phyloP scores from a whole-genome alignment of 2,113 vertebrate species.

The Dasyprocta punctata region DNA sequence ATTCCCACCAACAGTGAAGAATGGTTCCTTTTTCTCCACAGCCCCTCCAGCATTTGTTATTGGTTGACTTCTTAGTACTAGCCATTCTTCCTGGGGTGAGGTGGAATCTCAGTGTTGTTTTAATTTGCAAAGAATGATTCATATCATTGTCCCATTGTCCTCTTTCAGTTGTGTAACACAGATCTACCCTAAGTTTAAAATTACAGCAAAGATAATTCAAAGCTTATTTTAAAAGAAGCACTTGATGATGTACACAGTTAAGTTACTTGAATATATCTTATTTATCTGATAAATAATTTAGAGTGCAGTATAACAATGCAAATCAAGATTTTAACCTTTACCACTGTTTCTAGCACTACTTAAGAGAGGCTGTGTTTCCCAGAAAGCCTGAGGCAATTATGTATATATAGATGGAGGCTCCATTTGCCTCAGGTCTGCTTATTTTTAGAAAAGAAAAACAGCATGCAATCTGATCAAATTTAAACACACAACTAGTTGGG shows the following conservation, averaged over 20 bases:
- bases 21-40: too few relatives aligned
- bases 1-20: too few relatives aligned
- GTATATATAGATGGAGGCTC: neutral
- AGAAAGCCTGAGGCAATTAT: neutral
- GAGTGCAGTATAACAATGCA: neutral
- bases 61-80: too few relatives aligned
- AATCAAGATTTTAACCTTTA: slow-evolving; percentile 13
- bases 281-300: slow-evolving; percentile 38
- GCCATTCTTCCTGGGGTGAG: too few relatives aligned
- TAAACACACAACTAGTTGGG: neutral
- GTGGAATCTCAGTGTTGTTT: too few relatives aligned
- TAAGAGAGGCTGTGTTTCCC: neutral
- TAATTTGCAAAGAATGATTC: neutral
- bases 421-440: neutral
- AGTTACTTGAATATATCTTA: neutral
- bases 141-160: neutral
- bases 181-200: neutral
- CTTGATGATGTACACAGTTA: neutral
- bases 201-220: neutral
- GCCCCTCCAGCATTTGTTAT: too few relatives aligned
- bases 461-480: neutral
- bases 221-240: neutral
- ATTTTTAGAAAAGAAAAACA: neutral
- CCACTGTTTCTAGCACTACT: neutral
- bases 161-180: neutral